phyloP scores from a whole-genome alignment of 2,888 invertebrate species.

The Phymatocera aterrima region DNA sequence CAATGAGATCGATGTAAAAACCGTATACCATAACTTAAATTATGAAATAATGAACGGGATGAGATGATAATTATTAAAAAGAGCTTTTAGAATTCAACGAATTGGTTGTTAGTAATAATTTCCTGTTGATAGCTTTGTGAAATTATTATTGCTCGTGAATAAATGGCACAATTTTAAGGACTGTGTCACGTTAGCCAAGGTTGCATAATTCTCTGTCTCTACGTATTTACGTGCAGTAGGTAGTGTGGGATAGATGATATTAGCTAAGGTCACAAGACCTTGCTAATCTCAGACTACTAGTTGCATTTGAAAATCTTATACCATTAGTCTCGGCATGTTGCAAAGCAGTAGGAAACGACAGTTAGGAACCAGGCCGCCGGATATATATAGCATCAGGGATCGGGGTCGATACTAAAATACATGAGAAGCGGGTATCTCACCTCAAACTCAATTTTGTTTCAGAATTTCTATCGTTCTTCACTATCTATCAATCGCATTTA shows the following conservation, averaged over 20 bases:
- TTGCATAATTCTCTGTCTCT: conserved; percentile 25
- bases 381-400: conserved; percentile 72
- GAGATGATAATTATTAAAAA: no score
- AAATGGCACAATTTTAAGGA: conserved; percentile 5
- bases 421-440: conserved; percentile 68
- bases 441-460: conserved; percentile 67
- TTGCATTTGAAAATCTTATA: conserved; percentile 41
- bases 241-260: conserved; percentile 1
- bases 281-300: conserved; percentile 43
- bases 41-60: no score
- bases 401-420: conserved; percentile 75
- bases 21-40: no score
- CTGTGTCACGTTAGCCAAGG: conserved; percentile 37
- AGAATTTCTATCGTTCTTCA: conserved; percentile 56
- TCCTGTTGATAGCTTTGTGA: not conserved
- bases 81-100: no score
- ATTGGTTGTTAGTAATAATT: not conserved
- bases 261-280: conserved; percentile 47
- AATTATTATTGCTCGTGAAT: not conserved
- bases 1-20: no score
- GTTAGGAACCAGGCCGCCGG: conserved; percentile 71
- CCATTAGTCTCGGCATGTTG: conserved; percentile 38
- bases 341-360: conserved; percentile 64
- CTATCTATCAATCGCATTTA: conserved; percentile 16
- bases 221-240: no score